Conservation (phyloP, 1,140 invertebrate genomes). For the Elysia chlorotica region DNA sequence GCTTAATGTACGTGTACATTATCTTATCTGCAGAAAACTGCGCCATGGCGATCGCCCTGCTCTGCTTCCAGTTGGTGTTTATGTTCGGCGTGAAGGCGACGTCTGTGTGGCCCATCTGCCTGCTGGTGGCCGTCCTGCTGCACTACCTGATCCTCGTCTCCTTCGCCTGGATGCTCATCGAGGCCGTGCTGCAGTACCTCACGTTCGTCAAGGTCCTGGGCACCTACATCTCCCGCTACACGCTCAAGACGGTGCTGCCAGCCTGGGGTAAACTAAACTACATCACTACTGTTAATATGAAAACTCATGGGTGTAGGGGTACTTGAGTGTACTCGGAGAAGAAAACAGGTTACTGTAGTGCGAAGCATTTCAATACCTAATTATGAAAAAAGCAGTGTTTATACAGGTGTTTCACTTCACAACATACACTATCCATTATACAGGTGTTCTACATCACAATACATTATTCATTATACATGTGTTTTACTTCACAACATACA, state of each 20-base stretch:
- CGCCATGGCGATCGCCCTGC: conserved; percentile 48
- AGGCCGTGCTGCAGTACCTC: conserved; percentile 63
- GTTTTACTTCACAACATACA: too few species aligned
- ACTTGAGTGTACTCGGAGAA: too few species aligned
- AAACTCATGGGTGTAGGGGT: too few species aligned
- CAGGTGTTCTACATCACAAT: too few species aligned
- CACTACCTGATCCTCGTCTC: conserved; percentile 64
- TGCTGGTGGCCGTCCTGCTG: conserved; percentile 56
- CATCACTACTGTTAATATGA: neutral
- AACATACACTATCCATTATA: too few species aligned
- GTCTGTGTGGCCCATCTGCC: conserved; percentile 44
- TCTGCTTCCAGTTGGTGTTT: conserved; percentile 48
- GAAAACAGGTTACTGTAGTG: too few species aligned
- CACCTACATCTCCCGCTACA: conserved; percentile 61
- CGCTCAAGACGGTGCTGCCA: conserved; percentile 58
- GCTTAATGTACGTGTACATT: neutral
- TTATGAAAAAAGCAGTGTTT: too few species aligned
- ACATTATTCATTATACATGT: too few species aligned
- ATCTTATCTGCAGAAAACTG: conserved; percentile 41
- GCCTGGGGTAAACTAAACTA: conserved; percentile 61
- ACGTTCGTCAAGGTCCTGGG: conserved; percentile 64
- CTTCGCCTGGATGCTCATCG: conserved; percentile 65
- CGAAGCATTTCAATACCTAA: too few species aligned
- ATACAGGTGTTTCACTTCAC: too few species aligned
- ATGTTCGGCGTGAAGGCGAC: conserved; percentile 52